Evolutionary conservation across 2,797 vertebrate species (phyloP).

Genomic region (Gymnoscopelus braueri): DNA sequence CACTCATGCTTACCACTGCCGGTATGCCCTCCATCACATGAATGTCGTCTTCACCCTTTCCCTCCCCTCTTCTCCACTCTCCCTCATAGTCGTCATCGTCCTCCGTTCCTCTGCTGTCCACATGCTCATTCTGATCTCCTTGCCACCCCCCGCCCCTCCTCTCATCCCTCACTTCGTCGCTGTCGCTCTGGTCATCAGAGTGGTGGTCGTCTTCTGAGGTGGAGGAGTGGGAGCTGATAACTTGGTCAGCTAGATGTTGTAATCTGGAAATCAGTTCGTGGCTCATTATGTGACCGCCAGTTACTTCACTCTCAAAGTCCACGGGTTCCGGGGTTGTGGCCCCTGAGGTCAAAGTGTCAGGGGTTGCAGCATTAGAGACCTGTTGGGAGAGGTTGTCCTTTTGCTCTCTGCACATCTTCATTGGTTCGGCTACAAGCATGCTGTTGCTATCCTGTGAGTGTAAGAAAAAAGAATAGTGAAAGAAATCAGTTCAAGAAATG

Average conservation of each 20-base stretch:
- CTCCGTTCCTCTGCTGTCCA: background rate
- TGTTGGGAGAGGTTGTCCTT: constrained; percentile 26
- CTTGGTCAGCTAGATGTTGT: constrained; percentile 22
- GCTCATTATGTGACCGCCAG: constrained; percentile 22
- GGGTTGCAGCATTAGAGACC: constrained; percentile 54
- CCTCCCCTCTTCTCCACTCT: background rate
- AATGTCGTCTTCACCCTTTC: constrained; percentile 8
- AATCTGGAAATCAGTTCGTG: constrained; percentile 47
- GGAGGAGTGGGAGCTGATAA: constrained; percentile 17
- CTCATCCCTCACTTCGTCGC: constrained; percentile 3
- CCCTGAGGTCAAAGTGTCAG: constrained; percentile 70
- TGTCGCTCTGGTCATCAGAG: background rate
- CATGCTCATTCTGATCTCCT: too few species aligned
- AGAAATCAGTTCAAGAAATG: too few species aligned
- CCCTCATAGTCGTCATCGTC: background rate
- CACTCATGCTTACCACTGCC: background rate
- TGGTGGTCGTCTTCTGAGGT: background rate
- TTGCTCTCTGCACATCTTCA: constrained; percentile 32
- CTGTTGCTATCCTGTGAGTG: constrained; percentile 61
- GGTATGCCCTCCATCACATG: background rate
- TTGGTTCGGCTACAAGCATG: constrained; percentile 27
- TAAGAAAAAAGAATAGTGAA: background rate
- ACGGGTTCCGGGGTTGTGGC: constrained; percentile 58
- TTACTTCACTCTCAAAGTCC: constrained; percentile 24
- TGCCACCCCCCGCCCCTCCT: background rate